Base-by-base conservation (phyloP, 1,140 invertebrate genomes). In the Dermatophagoides farinae region DNA sequence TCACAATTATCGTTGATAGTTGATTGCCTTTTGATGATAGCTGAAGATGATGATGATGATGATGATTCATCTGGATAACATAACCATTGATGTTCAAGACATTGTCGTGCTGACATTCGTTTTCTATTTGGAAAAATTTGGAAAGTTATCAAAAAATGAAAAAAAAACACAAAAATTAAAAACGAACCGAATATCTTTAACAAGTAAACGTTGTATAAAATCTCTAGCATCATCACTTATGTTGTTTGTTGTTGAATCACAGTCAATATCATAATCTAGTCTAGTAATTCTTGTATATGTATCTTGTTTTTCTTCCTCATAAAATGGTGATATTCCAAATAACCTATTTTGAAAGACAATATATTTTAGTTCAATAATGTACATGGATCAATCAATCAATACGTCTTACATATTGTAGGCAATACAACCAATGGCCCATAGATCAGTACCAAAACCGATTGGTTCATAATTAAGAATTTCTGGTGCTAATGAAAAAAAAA, bases 401-500 rank as follows among this genome's bases (percentile, higher is more conserved):
- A n/a, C 31, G 8, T 4, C 31, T 31, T 31, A 31, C 4, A 86
- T 79, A 65, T 95, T 73, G n/a, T 95, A 88, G 47, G 90, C 90
- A 64, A 95, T 80, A 59, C 88, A 92, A 81, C 81, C 82, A 68
- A 8, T 72, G 65, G 49, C 67, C 89, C 91, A 95, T 77, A 95
- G 90, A 73, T 96, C 91, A 39, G 90, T 91, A 18, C 85, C 80
- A 61, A 91, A 76, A 60, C 84, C 84, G 64, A 96, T 82, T 50
- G 90, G 87, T 73, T 96, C 88, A 74, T 92, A 95, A 68, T 85
- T 87, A 31, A 96, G 76, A 63, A 96, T 85, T 77, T 91, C 88
- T 46, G 87, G 88, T 31, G 87, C 86, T 87, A n/a, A n/a, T n/a
- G 75, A 9, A 75, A 74, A 68, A 25, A 9, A 57, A 25, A 64